Base-by-base conservation (phyloP, 2,113 vertebrate genomes). In the Crotalus horridus region DNA sequence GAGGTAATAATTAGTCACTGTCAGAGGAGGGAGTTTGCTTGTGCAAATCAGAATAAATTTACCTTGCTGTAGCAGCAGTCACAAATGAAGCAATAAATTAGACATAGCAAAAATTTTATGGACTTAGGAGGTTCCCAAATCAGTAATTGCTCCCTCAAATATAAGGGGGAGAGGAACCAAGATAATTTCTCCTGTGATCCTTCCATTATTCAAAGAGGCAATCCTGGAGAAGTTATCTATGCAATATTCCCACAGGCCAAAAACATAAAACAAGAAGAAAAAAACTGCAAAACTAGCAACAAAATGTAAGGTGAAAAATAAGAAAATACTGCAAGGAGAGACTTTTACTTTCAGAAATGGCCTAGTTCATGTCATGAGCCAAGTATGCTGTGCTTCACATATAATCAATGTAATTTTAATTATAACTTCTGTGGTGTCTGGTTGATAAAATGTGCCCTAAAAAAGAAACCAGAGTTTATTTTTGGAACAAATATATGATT, bases 31-130 rank as follows among this genome's bases (percentile, higher is more conserved):
- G 98, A 98, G 98, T 98, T 98, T 96, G 98, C 97, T 98, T 98
- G 97, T 97, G 97, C 97, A 98, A 98, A 98, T 98, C 98, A 98
- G 98, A 98, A 98, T 98, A 98, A 98, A 98, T 98, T 98, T 98
- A 98, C 97, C 97, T 98, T 97, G 97, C 97, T 92, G 94, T 97
- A 97, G 97, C 97, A 97, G 97, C 97, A 98, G 98, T 98, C 98
- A 98, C 98, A 98, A 98, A 98, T 98, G 98, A 98, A 98, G 98
- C 98, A 98, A 98, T 98, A 98, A 98, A 98, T 98, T 98, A 98
- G 97, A 98, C 97, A 98, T 97, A 98, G 98, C 98, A 98, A 96
- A 97, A 98, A 98, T 92, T 97, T 98, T 98, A 98, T 95, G 92
- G 97, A 96, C 95, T 98, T 97, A 97, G 98, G 98, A 98, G 97